Percentiles rank a stretch among this genome's conserved stretches.
Evolutionary conservation across 2,888 invertebrate genomes (phyloP).

Genomic region (Ecliptopera silaceata): DNA sequence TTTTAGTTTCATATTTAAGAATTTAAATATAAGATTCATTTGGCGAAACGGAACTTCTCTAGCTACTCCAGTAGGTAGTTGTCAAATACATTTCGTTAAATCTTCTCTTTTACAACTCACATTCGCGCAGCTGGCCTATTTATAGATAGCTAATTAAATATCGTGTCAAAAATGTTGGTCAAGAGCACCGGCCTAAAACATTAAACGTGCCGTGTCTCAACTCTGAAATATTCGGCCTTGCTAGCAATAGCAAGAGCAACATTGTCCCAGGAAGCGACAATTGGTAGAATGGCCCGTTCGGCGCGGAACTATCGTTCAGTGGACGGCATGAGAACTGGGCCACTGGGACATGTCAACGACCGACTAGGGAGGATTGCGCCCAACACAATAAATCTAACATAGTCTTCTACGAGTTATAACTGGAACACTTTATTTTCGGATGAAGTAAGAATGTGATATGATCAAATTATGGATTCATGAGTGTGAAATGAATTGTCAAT

Average conservation of each 20-base stretch:
- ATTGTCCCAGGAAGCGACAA: conserved; percentile 72
- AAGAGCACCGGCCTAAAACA: conserved; percentile 31
- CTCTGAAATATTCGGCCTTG: conserved; percentile 53
- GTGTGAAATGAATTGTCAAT: conserved; percentile 11
- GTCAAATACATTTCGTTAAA: too few species aligned
- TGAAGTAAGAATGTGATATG: too few species aligned
- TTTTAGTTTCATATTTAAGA: too few species aligned
- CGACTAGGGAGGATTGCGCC: conserved; percentile 35
- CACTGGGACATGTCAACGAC: conserved; percentile 64
- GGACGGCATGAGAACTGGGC: conserved; percentile 73
- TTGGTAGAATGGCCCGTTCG: conserved; percentile 60
- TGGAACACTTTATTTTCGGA: background rate
- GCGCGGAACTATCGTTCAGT: conserved; percentile 64
- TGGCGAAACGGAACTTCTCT: too few species aligned
- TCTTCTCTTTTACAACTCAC: too few species aligned
- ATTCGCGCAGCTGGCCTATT: too few species aligned
- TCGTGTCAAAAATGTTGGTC: conserved; percentile 34
- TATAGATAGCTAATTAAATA: background rate
- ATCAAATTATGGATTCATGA: background rate
- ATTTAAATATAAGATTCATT: too few species aligned
- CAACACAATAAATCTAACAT: conserved; percentile 26
- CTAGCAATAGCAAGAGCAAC: conserved; percentile 38
- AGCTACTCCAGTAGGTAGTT: too few species aligned
- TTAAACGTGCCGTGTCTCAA: conserved; percentile 25
- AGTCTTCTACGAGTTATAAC: conserved; percentile 23